Base-by-base conservation (phyloP, 2,113 vertebrate species). In the Caloenas nicobarica region DNA sequence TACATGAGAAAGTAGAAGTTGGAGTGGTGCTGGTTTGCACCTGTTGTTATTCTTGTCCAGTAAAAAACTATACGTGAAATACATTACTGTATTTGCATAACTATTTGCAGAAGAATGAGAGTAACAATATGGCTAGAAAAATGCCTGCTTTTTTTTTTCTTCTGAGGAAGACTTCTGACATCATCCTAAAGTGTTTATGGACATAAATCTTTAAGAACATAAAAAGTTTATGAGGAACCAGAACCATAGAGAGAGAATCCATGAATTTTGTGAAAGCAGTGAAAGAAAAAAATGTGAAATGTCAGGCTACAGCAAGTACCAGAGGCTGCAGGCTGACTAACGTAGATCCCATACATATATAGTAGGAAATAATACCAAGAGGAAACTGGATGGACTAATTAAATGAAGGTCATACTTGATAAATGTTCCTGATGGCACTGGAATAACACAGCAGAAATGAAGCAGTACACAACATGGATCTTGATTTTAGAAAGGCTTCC, bases 341-440 rank as follows among this genome's bases (percentile, higher is more conserved):
- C 1, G 0, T 60, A 72, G 53, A 57, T 60, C 33, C 28, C 72
- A 64, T 64, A 74, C 19, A 56, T 58, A 80, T 31, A 81, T 19
- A 84, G 65, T 19, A 92, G 72, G 65, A 91, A 93, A 86, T 68
- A 92, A 92, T 79, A 81, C 42, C 44, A 65, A 81, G 56, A 96
- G 95, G 93, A 95, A 96, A 92, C 86, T 78, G 60, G 69, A 74
- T 61, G 48, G 80, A 86, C 92, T 91, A 94, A 95, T 95, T 86
- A 92, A 96, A 95, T 95, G 51, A 95, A 91, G 60, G 19, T 92
- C 82, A 83, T 84, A 53, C 8, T 36, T 88, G 64, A 93, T 88
- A 7, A 88, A 68, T 90, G 69, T 44, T 86, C 84, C 24, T 88
- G 72, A 84, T 74, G 69, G 26, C n/a, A 81, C 28, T 92, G 69